These are phyloP conservation scores for Dinothrombium tinctorium DNA, from an alignment of 1,140 invertebrate species.

Conservation along the genomic window DNA sequence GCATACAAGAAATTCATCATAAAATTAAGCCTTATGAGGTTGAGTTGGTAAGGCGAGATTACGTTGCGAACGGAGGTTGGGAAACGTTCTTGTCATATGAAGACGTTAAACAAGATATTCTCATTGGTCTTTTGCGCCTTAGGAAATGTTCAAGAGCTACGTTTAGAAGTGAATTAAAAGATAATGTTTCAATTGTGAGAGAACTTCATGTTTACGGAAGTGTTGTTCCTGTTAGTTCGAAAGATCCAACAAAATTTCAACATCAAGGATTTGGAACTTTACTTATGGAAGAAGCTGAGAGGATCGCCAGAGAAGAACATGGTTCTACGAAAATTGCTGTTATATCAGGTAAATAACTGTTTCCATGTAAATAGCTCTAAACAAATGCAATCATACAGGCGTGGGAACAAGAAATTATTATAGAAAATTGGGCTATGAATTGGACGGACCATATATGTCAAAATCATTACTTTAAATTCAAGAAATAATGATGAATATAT, in stretches of 20 bases:
- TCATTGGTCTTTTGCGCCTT: conserved; percentile 74
- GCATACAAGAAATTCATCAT: conserved; percentile 96
- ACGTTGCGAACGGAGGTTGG: conserved; percentile 89
- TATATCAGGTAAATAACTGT: conserved; percentile 46
- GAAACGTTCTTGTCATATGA: conserved; percentile 97
- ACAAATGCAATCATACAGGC: conserved; percentile 30
- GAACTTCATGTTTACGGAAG: conserved; percentile 95
- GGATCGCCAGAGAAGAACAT: conserved; percentile 82
- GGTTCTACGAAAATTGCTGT: conserved; percentile 77
- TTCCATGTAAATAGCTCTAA: too few species aligned
- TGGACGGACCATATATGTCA: conserved; percentile 96
- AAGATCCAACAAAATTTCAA: conserved; percentile 92
- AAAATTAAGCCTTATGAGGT: conserved; percentile 78
- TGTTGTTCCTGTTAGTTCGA: conserved; percentile 76
- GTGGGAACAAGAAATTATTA: conserved; percentile 95
- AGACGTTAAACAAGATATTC: conserved; percentile 88
- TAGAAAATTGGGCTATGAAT: conserved; percentile 81
- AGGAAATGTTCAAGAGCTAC: conserved; percentile 65
- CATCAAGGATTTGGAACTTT: conserved; percentile 93
- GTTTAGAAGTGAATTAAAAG: conserved; percentile 63
- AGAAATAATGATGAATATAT: not conserved
- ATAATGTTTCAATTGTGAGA: conserved; percentile 65
- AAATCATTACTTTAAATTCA: conserved; percentile 28
- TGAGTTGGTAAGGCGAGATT: conserved; percentile 83
- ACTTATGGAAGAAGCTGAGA: conserved; percentile 94